phyloP scores from a whole-genome alignment of 92 coral and sea anemone species.

The Phenganax marumi region DNA sequence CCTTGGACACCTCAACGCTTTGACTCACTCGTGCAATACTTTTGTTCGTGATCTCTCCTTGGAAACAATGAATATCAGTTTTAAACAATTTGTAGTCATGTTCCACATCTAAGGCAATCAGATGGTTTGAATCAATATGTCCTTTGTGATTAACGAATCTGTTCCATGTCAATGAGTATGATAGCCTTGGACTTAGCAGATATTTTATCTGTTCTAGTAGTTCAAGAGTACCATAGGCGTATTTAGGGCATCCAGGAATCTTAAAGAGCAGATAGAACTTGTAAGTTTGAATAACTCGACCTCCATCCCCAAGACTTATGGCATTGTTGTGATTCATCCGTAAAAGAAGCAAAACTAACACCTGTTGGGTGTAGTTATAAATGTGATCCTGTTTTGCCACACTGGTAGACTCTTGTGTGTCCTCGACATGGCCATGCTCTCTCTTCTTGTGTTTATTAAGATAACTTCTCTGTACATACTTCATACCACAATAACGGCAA shows the following conservation, averaged over 20 bases:
- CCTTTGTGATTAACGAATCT: slow-evolving; percentile 63
- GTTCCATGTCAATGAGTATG: slow-evolving; percentile 61
- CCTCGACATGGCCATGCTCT: too few relatives aligned
- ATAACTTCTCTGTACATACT: not conserved
- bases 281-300: slow-evolving; percentile 20
- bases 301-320: not conserved
- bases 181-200: slow-evolving; percentile 52
- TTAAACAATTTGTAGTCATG: not conserved
- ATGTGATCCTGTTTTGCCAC: too few relatives aligned
- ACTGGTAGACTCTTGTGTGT: too few relatives aligned
- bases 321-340: slow-evolving; percentile 54
- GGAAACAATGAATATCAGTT: not conserved
- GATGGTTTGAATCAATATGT: slow-evolving; percentile 42
- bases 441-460: too few relatives aligned
- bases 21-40: not conserved
- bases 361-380: slow-evolving; percentile 11
- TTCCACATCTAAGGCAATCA: slow-evolving; percentile 47
- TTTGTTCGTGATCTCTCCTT: not conserved
- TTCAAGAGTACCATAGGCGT: slow-evolving; percentile 52
- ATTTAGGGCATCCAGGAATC: slow-evolving; percentile 57
- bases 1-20: not conserved
- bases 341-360: slow-evolving; percentile 46
- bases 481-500: slow-evolving; percentile 18
- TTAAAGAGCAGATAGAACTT: slow-evolving; percentile 55
- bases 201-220: slow-evolving; percentile 57